Base-by-base conservation (phyloP, 2,797 vertebrate genomes). In the Centropyge bicolor region DNA sequence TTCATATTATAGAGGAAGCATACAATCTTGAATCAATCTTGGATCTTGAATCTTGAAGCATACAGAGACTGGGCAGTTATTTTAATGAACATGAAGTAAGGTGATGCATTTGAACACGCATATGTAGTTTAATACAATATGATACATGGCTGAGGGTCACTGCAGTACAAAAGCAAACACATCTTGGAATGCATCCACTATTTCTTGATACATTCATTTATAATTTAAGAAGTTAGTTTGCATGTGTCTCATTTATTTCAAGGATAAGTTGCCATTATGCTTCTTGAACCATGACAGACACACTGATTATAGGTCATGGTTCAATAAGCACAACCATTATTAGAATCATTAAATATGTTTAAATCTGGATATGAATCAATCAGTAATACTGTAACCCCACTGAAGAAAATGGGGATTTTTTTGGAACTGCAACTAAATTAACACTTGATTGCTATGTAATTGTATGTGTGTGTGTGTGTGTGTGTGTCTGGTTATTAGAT, bases 1-100 rank as follows among this genome's bases (percentile, higher is more conserved):
- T 43, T 75, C 35, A 69, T 13, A 22, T 69, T n/a, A 63, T 1
- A 54, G 10, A n/a, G n/a, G n/a, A n/a, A n/a, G n/a, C n/a, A n/a
- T n/a, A n/a, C n/a, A n/a, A n/a, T n/a, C n/a, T n/a, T n/a, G n/a
- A n/a, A n/a, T n/a, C n/a, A n/a, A n/a, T n/a, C n/a, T n/a, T n/a
- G n/a, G n/a, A n/a, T n/a, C n/a, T n/a, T n/a, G n/a, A n/a, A n/a
- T n/a, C n/a, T n/a, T n/a, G n/a, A n/a, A n/a, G n/a, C n/a, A n/a
- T n/a, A n/a, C 19, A 40, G 3, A 63, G 6, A n/a, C 43, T 16
- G 11, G 45, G 45, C 45, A 46, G 35, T 27, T 14, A 20, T 20
- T 55, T 20, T 7, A 46, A 49, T 11, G 55, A 62, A 49, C 22
- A 35, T 2, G 1, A 45, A 43, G 2, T 4, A 41, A 17, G 36